phyloP scores from a whole-genome alignment of 2,797 vertebrate genomes.

The Meda fulgida region DNA sequence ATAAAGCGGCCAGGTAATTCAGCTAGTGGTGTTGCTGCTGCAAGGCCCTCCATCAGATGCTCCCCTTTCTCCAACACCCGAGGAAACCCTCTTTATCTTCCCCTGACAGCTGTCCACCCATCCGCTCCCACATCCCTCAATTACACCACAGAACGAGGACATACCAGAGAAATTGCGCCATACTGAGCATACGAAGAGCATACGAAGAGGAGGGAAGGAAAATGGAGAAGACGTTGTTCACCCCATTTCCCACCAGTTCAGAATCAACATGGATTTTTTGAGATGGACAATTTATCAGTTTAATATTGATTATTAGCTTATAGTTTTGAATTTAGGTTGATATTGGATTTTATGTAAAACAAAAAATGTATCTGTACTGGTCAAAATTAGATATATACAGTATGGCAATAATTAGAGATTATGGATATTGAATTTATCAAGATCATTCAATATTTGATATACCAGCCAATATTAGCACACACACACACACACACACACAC shows the following conservation, averaged over 20 bases:
- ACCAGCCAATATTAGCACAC: neutral
- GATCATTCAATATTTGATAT: neutral
- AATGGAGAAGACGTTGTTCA: neutral
- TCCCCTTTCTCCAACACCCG: conserved; percentile 70
- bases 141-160: conserved; percentile 76
- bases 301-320: neutral
- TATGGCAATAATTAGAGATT: neutral
- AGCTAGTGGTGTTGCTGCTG: conserved; percentile 75
- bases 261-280: neutral
- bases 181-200: conserved; percentile 3
- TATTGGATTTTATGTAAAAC: neutral
- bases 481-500: no score
- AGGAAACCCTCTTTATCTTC: conserved; percentile 83
- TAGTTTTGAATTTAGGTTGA: neutral
- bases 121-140: conserved; percentile 75
- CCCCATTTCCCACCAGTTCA: neutral
- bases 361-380: neutral
- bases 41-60: conserved; percentile 76
- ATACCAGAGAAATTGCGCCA: conserved; percentile 24
- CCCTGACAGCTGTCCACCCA: conserved; percentile 74
- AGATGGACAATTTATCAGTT: neutral
- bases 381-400: neutral
- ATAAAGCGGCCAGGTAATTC: conserved; percentile 80
- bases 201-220: neutral
- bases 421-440: neutral